Evolutionary conservation across 2,797 vertebrate species (phyloP).

Genomic region (Rostrhamus sociabilis): DNA sequence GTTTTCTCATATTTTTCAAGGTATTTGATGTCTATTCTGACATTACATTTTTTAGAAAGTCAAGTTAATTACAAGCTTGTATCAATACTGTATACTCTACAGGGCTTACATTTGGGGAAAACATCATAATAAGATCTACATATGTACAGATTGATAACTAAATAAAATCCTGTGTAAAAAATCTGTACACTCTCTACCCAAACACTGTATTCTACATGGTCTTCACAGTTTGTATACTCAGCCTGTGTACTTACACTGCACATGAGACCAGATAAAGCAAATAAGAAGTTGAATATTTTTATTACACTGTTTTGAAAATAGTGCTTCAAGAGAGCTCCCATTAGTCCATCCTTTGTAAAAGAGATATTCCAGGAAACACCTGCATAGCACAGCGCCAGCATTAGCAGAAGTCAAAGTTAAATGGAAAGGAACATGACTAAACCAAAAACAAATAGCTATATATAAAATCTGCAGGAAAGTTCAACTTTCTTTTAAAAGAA

Average conservation of each 20-base stretch:
- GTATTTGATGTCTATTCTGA: not conserved
- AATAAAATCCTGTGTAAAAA: not conserved
- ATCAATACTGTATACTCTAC: not conserved
- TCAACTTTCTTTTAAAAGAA: not conserved
- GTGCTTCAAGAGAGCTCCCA: not conserved
- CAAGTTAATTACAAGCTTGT: not conserved
- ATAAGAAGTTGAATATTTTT: not conserved
- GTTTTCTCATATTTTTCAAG: not conserved
- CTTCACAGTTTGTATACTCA: not conserved
- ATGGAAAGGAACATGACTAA: not conserved
- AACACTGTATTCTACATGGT: not conserved
- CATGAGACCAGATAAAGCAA: not conserved
- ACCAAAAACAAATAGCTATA: not conserved
- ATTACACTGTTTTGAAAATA: conserved; percentile 27
- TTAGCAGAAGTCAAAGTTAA: not conserved
- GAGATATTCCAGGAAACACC: conserved; percentile 55
- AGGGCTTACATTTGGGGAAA: not conserved
- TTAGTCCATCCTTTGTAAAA: conserved; percentile 8
- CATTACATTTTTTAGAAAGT: not conserved
- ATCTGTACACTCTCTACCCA: not conserved
- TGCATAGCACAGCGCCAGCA: not conserved
- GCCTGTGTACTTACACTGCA: not conserved
- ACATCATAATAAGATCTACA: not conserved
- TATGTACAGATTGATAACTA: not conserved
- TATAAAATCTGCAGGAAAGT: not conserved